Conservation (phyloP, 2,113 vertebrate genomes). For the Sturnus vulgaris region DNA sequence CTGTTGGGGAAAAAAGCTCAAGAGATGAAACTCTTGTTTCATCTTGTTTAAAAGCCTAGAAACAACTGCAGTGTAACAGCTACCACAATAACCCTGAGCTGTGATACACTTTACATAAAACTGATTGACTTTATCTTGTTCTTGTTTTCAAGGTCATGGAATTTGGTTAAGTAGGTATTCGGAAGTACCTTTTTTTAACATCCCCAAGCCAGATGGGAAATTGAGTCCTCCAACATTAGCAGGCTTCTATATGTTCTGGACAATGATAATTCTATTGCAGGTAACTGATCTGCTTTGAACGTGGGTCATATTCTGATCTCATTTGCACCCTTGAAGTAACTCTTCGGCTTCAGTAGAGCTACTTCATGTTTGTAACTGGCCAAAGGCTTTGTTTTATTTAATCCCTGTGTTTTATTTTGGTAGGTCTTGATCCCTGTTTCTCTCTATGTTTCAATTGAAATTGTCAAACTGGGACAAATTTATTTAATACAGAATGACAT, state of each 20-base stretch:
- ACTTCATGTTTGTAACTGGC: not conserved
- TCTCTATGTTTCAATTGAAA: conserved; percentile 95
- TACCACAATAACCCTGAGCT: not conserved
- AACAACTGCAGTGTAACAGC: not conserved
- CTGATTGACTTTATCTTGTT: not conserved
- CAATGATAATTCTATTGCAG: conserved; percentile 96
- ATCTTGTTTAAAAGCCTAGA: not conserved
- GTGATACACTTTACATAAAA: not conserved
- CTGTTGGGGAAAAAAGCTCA: not conserved
- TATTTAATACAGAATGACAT: conserved; percentile 92
- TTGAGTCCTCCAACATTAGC: conserved; percentile 71
- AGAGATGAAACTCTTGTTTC: not conserved
- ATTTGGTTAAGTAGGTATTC: conserved; percentile 80
- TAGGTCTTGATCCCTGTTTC: conserved; percentile 97
- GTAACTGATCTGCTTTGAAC: conserved; percentile 64
- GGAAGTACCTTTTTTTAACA: conserved; percentile 71
- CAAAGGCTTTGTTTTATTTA: not conserved
- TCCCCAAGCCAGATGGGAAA: conserved; percentile 68
- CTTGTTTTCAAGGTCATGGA: conserved; percentile 81
- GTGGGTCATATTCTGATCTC: not conserved
- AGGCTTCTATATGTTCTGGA: conserved; percentile 94
- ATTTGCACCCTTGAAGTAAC: not conserved
- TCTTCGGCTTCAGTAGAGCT: not conserved
- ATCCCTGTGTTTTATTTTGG: not conserved
- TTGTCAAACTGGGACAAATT: conserved; percentile 92